Evolutionary conservation across 2,113 vertebrate genomes (phyloP), one percentile per base, ranked within the genome.

Genomic region (Atrichornis clamosus): DNA sequence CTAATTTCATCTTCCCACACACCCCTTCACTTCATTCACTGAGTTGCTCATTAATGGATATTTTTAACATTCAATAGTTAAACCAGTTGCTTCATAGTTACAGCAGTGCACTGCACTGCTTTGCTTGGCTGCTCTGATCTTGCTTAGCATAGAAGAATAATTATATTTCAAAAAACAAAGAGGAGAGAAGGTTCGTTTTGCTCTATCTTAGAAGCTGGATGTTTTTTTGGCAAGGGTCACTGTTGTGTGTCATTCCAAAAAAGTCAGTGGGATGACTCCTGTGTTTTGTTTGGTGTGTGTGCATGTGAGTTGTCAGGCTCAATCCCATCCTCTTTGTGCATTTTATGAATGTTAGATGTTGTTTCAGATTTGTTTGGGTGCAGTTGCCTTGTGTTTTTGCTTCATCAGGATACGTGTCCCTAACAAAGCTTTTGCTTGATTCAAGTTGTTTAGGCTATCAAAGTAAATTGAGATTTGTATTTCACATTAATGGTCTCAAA

Each of bases 21-120:
- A 35, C 50, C 23, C 63, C 20, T 91, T 88, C 86, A 74, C 89
- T 85, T 79, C 94, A 95, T 96, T 95, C 83, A 84, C 84, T 20
- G 20, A 84, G 75, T 89, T 69, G 15, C 79, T 94, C 63, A 55
- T 83, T 65, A 90, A 81, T 53, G 24, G 75, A 15, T 79, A 62
- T 59, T 91, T 85, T 91, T 68, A 89, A 35, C 63, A 59, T 62
- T 86, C 74, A 53, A 0, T 42, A 74, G 24, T 79, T 82, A 79
- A 96, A 74, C 23, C 28, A 53, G 41, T 82, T 84, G 52, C 41
- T 87, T 76, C 22, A 3, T 53, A 67, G 67, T 75, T 74, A 32
- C 32, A 75, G 87, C 24, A 42, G 83, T 58, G 52, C 46, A 17
- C 35, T n/a, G 42, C 17, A 11, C 19, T 68, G 52, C 42, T 92